phyloP scores from a whole-genome alignment of 2,113 vertebrate species.

The Picathartes gymnocephalus region DNA sequence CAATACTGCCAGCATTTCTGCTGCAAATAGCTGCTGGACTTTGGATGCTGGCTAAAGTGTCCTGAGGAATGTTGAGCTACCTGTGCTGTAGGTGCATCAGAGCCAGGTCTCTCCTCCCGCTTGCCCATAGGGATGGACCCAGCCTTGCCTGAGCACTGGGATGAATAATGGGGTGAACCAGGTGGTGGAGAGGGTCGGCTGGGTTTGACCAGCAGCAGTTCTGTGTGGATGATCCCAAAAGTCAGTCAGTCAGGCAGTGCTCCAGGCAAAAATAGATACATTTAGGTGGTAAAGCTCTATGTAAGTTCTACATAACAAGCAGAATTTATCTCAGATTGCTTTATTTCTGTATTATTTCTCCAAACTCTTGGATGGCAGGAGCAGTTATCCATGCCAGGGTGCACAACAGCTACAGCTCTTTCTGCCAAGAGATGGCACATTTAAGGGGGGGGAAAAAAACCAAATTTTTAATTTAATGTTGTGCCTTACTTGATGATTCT shows the following conservation, averaged over 20 bases:
- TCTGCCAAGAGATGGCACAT: not conserved
- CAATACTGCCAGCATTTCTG: not conserved
- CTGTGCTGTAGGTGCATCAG: not conserved
- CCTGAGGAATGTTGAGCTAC: not conserved
- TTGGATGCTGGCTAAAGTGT: not conserved
- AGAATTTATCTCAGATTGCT: not conserved
- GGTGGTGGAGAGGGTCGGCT: rapidly evolving
- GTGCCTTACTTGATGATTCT: not conserved
- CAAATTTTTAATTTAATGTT: not conserved
- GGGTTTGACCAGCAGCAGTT: not conserved
- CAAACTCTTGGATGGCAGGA: not conserved
- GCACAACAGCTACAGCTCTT: not conserved
- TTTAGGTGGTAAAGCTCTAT: not conserved
- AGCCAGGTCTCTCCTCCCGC: not conserved
- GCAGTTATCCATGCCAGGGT: not conserved
- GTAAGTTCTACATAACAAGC: not conserved
- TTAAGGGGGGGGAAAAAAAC: rapidly evolving
- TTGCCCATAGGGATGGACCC: not conserved
- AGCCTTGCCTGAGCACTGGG: not conserved
- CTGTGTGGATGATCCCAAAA: not conserved
- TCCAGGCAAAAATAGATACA: not conserved
- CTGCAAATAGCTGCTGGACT: not conserved
- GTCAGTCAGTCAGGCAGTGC: not conserved
- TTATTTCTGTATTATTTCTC: not conserved
- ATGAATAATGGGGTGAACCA: not conserved